Conservation (phyloP, 2,888 invertebrate species). For the Cerceris ruficornis region DNA sequence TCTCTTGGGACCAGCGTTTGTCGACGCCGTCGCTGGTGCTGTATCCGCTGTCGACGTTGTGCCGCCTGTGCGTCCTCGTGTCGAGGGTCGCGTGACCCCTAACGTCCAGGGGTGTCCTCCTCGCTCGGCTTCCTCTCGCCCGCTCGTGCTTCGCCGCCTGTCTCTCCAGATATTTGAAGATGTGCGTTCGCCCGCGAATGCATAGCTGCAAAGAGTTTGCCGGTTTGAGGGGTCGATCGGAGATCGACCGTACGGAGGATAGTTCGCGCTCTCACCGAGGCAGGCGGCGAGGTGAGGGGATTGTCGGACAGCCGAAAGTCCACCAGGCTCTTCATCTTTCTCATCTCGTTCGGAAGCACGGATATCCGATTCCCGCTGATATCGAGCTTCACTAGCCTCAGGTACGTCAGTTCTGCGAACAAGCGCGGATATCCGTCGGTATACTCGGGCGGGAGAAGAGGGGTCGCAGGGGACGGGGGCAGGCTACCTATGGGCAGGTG, state of each 20-base stretch:
- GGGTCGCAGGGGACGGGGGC: background rate
- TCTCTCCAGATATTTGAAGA: constrained; percentile 96
- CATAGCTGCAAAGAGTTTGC: constrained; percentile 86
- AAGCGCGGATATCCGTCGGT: constrained; percentile 7
- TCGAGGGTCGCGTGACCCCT: constrained; percentile 83
- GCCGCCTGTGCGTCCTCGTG: constrained; percentile 84
- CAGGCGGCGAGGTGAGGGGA: constrained; percentile 95
- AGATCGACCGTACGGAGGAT: background rate
- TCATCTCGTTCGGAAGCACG: constrained; percentile 92
- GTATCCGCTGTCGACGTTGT: constrained; percentile 95
- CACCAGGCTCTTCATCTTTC: constrained; percentile 92
- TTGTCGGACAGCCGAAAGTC: constrained; percentile 93
- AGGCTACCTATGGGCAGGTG: constrained; percentile 92
- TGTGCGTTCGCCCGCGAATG: constrained; percentile 95
- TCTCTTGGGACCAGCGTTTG: constrained; percentile 92
- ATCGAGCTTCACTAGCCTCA: constrained; percentile 92
- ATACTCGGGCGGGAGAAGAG: background rate
- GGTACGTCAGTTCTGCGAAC: constrained; percentile 90
- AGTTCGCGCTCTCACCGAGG: constrained; percentile 87
- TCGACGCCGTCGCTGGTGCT: constrained; percentile 93
- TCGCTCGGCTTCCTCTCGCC: constrained; percentile 82
- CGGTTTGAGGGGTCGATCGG: background rate
- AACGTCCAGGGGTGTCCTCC: constrained; percentile 82
- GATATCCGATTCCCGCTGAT: constrained; percentile 96
- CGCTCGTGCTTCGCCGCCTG: constrained; percentile 90